A percentile compares a stretch with the other conserved stretches of the same genome.
phyloP scores from a whole-genome alignment of 2,797 vertebrate genomes.

The Crocidura indochinensis region DNA sequence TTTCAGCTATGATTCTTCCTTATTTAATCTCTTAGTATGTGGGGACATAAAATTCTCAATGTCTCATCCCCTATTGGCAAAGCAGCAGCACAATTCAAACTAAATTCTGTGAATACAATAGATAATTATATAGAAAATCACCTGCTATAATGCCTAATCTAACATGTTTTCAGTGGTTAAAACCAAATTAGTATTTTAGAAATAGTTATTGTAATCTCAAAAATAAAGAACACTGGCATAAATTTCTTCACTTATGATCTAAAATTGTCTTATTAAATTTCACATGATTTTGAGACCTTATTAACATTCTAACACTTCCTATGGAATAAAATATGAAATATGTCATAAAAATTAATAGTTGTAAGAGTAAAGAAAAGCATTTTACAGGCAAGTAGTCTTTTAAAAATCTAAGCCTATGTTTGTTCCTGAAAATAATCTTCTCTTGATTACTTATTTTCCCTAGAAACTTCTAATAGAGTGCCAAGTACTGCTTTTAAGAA shows the following conservation, averaged over 20 bases:
- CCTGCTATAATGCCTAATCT: background rate
- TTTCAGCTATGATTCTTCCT: background rate
- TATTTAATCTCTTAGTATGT: background rate
- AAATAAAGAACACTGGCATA: background rate
- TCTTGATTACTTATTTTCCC: background rate
- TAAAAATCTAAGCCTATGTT: background rate
- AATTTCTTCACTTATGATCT: background rate
- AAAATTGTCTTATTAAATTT: constrained; percentile 29
- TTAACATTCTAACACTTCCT: background rate
- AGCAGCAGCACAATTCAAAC: background rate
- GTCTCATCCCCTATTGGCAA: background rate
- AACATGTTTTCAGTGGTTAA: background rate
- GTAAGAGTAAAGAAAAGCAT: background rate
- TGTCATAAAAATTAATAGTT: constrained; percentile 1
- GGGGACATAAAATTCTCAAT: background rate
- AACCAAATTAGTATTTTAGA: constrained; percentile 23
- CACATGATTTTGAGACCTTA: background rate
- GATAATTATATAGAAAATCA: background rate
- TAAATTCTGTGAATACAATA: background rate
- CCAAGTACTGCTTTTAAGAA: background rate
- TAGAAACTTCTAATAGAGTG: background rate
- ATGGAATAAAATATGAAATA: background rate
- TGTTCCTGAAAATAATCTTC: background rate
- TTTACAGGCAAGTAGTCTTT: background rate
- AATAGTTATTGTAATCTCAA: constrained; percentile 32